Evolutionary conservation across 2,113 vertebrate genomes (phyloP).

Genomic region (Myrmecophaga tridactyla): DNA sequence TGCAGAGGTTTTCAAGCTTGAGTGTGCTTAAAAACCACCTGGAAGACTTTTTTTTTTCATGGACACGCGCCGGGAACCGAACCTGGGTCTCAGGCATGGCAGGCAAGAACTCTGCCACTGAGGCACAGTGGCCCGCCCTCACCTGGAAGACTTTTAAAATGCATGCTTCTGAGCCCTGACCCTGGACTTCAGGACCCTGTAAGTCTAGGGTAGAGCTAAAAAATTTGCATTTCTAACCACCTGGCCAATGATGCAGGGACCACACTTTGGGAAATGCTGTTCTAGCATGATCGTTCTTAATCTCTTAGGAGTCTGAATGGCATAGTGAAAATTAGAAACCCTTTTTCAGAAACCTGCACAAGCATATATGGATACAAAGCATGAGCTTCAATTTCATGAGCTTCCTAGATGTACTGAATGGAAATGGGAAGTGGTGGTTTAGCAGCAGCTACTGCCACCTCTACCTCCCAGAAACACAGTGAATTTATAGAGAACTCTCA

Average conservation of each 20-base stretch:
- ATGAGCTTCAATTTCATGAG: background rate
- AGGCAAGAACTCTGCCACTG: too few relatives aligned
- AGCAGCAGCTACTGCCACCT: background rate
- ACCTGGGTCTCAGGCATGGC: too few relatives aligned
- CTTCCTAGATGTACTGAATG: background rate
- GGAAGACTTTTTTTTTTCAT: background rate
- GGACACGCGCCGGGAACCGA: too few relatives aligned
- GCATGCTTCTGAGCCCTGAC: background rate
- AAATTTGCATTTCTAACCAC: background rate
- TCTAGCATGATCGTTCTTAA: background rate
- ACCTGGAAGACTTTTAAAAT: background rate
- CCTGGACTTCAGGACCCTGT: background rate
- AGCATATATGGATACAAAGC: slow-evolving; percentile 5
- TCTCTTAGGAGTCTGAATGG: background rate
- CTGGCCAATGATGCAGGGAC: background rate
- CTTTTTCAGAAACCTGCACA: background rate
- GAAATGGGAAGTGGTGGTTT: background rate
- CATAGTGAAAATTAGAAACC: background rate
- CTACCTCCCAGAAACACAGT: background rate
- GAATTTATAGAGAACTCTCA: background rate
- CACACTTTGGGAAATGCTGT: background rate
- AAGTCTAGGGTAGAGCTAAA: background rate
- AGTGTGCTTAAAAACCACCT: background rate
- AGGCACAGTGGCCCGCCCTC: too few relatives aligned
- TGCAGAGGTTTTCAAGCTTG: background rate